Evolutionary conservation across 2,888 invertebrate genomes (phyloP), one percentile per base, ranked within the genome.

Genomic region (Ptychoptera albimana): DNA sequence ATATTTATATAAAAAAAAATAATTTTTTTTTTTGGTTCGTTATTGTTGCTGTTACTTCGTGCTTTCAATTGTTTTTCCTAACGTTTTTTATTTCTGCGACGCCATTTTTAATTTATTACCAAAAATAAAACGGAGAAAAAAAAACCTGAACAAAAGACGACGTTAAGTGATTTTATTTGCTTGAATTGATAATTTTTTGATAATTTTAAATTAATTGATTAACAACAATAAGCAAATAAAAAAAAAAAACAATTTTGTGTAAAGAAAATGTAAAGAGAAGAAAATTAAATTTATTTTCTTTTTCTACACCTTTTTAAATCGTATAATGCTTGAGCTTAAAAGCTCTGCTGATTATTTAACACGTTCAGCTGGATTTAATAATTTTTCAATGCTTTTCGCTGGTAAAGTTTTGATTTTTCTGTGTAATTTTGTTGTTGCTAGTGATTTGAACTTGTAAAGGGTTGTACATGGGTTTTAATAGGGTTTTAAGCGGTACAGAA

Each of bases 331-430:
- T 71, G 89, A 89, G 76, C 87, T 89, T 63, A 89, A 89, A 70
- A 82, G 82, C 60, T 82, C 87, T 59, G 82, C 87, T 69, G 87
- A 88, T 75, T 88, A 89, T 71, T 75, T 89, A 62, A 80, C 80
- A 70, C 80, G 87, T 70, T 82, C 87, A 64, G 61, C 65, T 52
- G 87, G 87, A 63, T 88, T 91, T 68, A 84, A 88, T 68, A 89
- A 89, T 72, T 85, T 91, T 75, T 88, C 89, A 68, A 89, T 91
- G 89, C 77, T 91, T 61, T 88, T 89, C 72, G 86, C 86, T 70
- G 87, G 87, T 87, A 80, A 61, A 23, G 23, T 5, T 5, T 23
- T 23, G n/a, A 11, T 34, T 30, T 40, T 12, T 40, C 30, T 40
- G 30, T 37, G 7, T 13, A 11, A 35, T 16, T 39, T 9, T 39